Evolutionary conservation across 2,797 vertebrate species (phyloP), one percentile per base, ranked within the genome.

Genomic region (Syncerus caffer): DNA sequence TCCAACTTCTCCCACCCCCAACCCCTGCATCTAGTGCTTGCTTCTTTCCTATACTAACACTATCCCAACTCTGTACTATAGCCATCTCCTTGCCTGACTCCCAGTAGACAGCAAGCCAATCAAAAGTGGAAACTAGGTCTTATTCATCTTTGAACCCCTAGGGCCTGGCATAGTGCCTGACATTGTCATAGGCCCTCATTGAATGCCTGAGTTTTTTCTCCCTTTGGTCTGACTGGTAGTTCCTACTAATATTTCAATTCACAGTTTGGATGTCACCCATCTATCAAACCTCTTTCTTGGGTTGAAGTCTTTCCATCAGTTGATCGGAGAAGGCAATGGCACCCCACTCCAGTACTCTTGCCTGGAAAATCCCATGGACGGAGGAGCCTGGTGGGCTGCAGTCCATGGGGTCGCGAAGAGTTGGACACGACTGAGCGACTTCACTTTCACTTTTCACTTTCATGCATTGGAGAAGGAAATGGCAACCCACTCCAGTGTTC

Each of bases 171-270:
- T 62, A 50, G 55, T 34, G 80, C 80, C 45, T 42, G 21, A 45
- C 55, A 15, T 60, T 34, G 14, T 62, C 60, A 21, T 74, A 50
- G 55, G 25, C 67, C n/a, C 45, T 89, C 45, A 60, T 10, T 51
- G 42, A 89, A 51, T 89, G 53, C 64, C 79, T 34, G 15, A 71
- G 51, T 86, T 91, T 60, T 92, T 86, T 45, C 12, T 93, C 83
- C 47, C n/a, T 78, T 92, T 45, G 15, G 15, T 93, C 55, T 91
- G 50, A 55, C 62, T 82, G 64, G 38, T 15, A 92, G 42, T 16
- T 86, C 19, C 51, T 86, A 67, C 25, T 90, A 29, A 85, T 62
- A 78, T 82, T 97, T 97, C 67, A 95, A 23, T 58, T 93, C 76
- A 87, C 14, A 74, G 57, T 86, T 95, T 57, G 83, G 38, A 82